Conservation (phyloP, 2,113 vertebrate species). For the Oreochromis tanganicae region DNA sequence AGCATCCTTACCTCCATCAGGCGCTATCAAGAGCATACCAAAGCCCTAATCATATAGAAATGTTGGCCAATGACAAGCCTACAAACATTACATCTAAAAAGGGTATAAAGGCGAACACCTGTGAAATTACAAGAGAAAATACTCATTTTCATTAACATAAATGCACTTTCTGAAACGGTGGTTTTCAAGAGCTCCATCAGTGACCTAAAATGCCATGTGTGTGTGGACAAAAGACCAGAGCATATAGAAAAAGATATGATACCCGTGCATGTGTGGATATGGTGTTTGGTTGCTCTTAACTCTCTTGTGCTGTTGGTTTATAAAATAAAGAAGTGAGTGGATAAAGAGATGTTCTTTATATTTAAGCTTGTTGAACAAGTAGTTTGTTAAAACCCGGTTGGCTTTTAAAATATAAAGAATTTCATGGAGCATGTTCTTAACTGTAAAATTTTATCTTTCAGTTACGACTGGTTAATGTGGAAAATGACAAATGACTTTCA, state of each 20-base stretch:
- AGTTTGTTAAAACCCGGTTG: neutral
- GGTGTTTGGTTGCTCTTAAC: neutral
- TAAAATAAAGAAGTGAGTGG: neutral
- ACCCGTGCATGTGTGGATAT: neutral
- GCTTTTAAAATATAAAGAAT: neutral
- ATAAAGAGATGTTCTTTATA: neutral
- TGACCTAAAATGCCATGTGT: neutral
- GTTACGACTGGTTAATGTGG: neutral
- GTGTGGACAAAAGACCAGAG: accelerated
- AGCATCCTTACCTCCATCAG: neutral
- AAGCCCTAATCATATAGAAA: neutral
- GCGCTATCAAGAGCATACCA: neutral
- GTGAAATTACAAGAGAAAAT: neutral
- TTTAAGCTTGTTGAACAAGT: neutral
- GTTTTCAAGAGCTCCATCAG: neutral
- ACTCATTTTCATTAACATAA: neutral
- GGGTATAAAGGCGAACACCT: neutral
- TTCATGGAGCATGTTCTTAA: neutral
- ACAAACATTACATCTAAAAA: neutral
- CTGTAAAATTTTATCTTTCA: neutral
- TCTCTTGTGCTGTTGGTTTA: neutral
- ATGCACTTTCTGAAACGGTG: neutral
- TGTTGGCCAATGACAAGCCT: neutral
- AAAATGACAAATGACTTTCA: neutral
- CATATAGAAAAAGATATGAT: neutral